Evolutionary conservation across 2,888 invertebrate species (phyloP), one percentile per base, ranked within the genome.

Genomic region (Drosophila sordidula): DNA sequence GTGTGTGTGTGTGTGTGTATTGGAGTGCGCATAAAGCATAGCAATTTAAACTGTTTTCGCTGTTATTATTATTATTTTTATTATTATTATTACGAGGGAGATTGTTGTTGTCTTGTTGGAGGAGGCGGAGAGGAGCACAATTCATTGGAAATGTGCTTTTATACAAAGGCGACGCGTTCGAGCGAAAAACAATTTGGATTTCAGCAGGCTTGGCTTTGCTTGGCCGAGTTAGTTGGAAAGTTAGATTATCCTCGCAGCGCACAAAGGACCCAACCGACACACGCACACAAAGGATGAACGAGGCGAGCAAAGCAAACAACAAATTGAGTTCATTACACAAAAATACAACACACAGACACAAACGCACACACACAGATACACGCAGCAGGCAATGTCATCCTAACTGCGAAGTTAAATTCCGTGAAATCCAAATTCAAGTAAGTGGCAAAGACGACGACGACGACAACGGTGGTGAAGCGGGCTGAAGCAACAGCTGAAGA

Each of bases 341-440:
- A 73, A 50, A 68, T 56, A 52, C 59, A 44, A 59, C 29, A 65
- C 41, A 63, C 58, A 66, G n/a, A 44, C 39, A 26, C 18, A 66
- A 34, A 59, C 44, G 55, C 18, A 64, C 34, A 42, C 26, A 59
- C 8, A 73, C 38, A 65, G 22, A 63, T 44, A 68, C 34, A 70
- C 61, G 57, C 73, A 78, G 57, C 73, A 71, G 65, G 65, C 77
- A 64, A 70, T 86, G 78, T 87, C 84, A 88, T 85, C 78, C 84
- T 85, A 85, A 80, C 88, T 80, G 79, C 76, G 77, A 78, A 85
- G 70, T 65, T 79, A 62, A 89, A 89, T 87, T 89, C 89, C 76
- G 75, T 89, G 86, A 87, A 87, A 87, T 88, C 86, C 80, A 68
- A 87, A 87, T 86, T 83, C 78, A 82, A 87, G 78, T 85, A 78